Conservation (phyloP, 2,888 invertebrate genomes). For the Priocnemis perturbator region DNA sequence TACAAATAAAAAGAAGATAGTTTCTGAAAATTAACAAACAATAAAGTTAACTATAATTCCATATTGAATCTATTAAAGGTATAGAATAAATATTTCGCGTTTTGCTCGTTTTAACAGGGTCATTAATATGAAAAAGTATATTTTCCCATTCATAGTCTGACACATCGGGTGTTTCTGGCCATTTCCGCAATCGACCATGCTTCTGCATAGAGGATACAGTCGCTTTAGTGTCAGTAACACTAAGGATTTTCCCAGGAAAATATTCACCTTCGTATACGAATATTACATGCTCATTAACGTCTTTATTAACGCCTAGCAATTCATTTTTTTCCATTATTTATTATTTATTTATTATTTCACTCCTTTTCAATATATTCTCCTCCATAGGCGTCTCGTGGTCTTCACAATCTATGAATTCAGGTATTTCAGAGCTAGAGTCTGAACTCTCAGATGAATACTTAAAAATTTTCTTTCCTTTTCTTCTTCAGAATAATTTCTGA, state of each 20-base stretch:
- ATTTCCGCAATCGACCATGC: no score
- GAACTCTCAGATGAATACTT: conserved; percentile 25
- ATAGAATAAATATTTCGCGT: no score
- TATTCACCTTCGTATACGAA: neutral
- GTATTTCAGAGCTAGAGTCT: conserved; percentile 21
- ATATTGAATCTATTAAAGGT: neutral
- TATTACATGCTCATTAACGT: neutral
- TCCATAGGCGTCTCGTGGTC: conserved; percentile 6
- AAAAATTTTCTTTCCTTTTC: conserved; percentile 4
- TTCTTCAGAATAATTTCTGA: neutral
- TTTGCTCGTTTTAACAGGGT: no score
- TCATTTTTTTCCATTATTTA: conserved; percentile 13
- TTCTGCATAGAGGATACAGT: neutral
- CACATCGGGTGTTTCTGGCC: no score
- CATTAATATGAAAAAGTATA: no score
- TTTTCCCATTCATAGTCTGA: no score
- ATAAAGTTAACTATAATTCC: no score
- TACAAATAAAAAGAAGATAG: no score
- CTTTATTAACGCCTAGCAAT: conserved; percentile 9
- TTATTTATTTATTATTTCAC: conserved; percentile 8
- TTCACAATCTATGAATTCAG: conserved; percentile 11
- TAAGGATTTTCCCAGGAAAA: neutral
- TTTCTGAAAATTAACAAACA: no score
- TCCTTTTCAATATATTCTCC: conserved; percentile 10
- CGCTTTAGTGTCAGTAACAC: neutral